Evolutionary conservation across 2,888 invertebrate genomes (phyloP), one percentile per base, ranked within the genome.

Genomic region (Eristalis pertinax): DNA sequence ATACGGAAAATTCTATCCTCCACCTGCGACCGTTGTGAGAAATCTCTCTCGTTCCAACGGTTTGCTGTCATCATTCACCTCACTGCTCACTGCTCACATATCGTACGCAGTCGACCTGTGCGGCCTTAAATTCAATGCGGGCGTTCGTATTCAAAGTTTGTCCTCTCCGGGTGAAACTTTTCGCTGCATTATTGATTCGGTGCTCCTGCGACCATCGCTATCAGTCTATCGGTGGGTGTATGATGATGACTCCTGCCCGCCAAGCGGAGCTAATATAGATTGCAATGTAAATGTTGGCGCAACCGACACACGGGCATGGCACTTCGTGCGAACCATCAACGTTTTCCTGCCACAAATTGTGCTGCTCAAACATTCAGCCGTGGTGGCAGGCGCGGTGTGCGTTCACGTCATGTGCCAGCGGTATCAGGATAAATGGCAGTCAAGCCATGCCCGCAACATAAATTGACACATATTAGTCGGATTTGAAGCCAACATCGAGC

Each of bases 251-350:
- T 15, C 43, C 11, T 13, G 4, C 50, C 8, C 50, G 19, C 43
- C 11, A 60, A 22, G 60, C 38, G 68, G 22, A 68, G 22, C 60
- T 68, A 60, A 68, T 69, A 69, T 38, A 77, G 50, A 69, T 63
- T 35, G 63, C 68, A 62, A 26, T 69, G 77, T 69, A 77, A 77
- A 77, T 69, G 43, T 62, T 58, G 69, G 32, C 35, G 22, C 4
- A 63, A 26, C 77, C 41, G 56, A 24, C 69, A 35, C 41, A 67
- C 22, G 22, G 58, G 60, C 64, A 58, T 79, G 72, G 26, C 72
- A 72, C 72, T 78, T 72, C 41, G 72, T 78, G 78, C 70, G 65
- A 70, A 65, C n/a, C 60, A 50, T 65, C 38, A 65, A 60, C 72
- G 60, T 60, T 79, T 58, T n/a, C 19, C 41, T 41, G 65, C 65